Evolutionary conservation across 2,888 invertebrate genomes (phyloP).

Genomic region (Meandrusa payeni): DNA sequence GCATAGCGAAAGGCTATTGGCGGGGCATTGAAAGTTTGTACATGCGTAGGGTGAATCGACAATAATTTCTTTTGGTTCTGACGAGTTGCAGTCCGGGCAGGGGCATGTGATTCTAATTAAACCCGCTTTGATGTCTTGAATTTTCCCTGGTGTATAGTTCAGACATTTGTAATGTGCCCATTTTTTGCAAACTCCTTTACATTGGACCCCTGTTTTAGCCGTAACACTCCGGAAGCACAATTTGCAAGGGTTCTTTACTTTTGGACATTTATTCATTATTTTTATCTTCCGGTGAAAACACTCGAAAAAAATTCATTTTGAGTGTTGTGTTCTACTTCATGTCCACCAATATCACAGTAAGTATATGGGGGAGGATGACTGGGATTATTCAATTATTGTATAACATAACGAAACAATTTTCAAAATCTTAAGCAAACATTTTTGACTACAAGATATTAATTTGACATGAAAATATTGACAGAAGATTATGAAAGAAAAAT

Average conservation of each 20-base stretch:
- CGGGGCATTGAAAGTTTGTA: constrained; percentile 36
- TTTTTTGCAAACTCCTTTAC: constrained; percentile 52
- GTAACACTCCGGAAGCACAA: constrained; percentile 44
- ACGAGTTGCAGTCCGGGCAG: constrained; percentile 46
- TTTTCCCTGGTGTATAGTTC: constrained; percentile 48
- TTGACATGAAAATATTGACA: constrained; percentile 15
- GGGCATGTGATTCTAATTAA: constrained; percentile 48
- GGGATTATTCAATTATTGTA: too few species aligned
- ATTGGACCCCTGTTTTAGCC: constrained; percentile 49
- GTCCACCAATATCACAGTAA: too few species aligned
- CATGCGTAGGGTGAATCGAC: constrained; percentile 35
- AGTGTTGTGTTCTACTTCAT: constrained; percentile 8
- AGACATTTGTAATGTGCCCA: constrained; percentile 56
- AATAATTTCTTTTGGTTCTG: constrained; percentile 31
- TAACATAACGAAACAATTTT: neutral
- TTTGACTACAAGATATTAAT: constrained; percentile 6
- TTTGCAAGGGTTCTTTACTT: constrained; percentile 52
- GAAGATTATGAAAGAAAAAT: constrained; percentile 11
- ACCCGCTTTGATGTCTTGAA: constrained; percentile 49
- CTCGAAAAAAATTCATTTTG: constrained; percentile 25
- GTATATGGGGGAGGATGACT: too few species aligned
- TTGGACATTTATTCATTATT: constrained; percentile 30
- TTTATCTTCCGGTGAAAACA: constrained; percentile 20
- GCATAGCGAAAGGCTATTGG: constrained; percentile 29
- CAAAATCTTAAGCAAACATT: constrained; percentile 13